phyloP scores from a whole-genome alignment of 2,888 invertebrate species.

The Drosophila dives region DNA sequence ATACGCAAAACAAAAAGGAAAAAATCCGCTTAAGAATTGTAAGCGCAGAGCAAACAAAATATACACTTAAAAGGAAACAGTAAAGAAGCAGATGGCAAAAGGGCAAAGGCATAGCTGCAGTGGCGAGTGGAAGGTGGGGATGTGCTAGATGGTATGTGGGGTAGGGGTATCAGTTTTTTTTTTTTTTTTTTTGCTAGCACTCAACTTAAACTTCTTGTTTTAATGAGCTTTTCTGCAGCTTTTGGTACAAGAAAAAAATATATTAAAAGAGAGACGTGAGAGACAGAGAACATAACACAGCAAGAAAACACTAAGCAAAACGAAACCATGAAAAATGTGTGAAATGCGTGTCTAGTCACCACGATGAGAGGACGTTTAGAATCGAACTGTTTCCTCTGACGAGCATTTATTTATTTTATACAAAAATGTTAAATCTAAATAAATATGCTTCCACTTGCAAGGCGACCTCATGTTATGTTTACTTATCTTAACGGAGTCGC shows the following conservation, averaged over 20 bases:
- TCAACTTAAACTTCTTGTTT: constrained; percentile 37
- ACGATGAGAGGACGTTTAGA: no score
- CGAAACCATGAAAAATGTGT: no score
- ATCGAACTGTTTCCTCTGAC: no score
- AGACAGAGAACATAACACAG: background rate
- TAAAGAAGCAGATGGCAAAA: constrained; percentile 28
- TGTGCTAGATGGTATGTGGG: no score
- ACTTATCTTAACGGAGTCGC: no score
- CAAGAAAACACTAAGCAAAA: background rate
- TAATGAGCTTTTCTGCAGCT: constrained; percentile 58
- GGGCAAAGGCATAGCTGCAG: background rate
- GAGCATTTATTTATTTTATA: no score
- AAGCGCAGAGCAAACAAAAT: constrained; percentile 56
- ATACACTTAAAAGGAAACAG: constrained; percentile 40
- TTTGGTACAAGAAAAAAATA: constrained; percentile 20
- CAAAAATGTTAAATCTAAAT: no score
- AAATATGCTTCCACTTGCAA: no score
- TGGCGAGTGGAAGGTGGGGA: background rate
- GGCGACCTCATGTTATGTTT: no score
- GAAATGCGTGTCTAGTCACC: no score
- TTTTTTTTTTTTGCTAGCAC: constrained; percentile 1
- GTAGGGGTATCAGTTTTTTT: no score
- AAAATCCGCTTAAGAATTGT: constrained; percentile 73
- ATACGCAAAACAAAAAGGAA: constrained; percentile 12
- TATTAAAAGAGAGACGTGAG: constrained; percentile 16